phyloP scores from a whole-genome alignment of 2,888 invertebrate genomes.

The Campoplex nolae region DNA sequence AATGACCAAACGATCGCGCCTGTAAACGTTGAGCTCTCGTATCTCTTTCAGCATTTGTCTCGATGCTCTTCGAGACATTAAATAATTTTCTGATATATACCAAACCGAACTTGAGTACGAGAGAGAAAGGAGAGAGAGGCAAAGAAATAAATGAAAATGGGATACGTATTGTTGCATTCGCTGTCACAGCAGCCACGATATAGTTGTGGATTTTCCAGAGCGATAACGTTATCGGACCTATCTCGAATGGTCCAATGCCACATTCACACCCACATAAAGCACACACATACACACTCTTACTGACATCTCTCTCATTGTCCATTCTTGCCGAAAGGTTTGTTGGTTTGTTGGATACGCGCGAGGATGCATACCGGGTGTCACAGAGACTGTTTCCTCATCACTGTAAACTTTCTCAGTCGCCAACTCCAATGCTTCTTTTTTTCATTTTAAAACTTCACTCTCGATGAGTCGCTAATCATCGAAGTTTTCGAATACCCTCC shows the following conservation, averaged over 20 bases:
- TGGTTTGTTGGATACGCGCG: background rate
- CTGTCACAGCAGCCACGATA: slow-evolving; percentile 51
- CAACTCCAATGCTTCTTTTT: background rate
- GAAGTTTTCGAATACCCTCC: background rate
- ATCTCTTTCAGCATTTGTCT: background rate
- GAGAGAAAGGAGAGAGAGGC: background rate
- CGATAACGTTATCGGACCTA: slow-evolving; percentile 59
- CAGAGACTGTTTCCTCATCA: background rate
- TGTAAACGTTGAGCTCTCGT: background rate
- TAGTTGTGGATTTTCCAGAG: slow-evolving; percentile 43
- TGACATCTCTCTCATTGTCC: slow-evolving; percentile 27
- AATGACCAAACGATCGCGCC: background rate
- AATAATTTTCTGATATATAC: slow-evolving; percentile 1
- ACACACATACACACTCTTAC: background rate
- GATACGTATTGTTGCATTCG: slow-evolving; percentile 40
- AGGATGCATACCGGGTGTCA: background rate
- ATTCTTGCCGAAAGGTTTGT: background rate
- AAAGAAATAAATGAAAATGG: background rate
- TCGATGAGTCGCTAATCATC: background rate
- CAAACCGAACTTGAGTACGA: slow-evolving; percentile 17
- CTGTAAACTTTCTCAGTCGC: background rate
- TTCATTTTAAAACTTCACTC: background rate
- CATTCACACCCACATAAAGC: background rate
- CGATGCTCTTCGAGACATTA: background rate
- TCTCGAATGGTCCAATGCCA: slow-evolving; percentile 41